A percentile compares a stretch with the other conserved stretches of the same genome.
phyloP scores from a whole-genome alignment of 2,888 invertebrate species.

The Drosophila longiperda region DNA sequence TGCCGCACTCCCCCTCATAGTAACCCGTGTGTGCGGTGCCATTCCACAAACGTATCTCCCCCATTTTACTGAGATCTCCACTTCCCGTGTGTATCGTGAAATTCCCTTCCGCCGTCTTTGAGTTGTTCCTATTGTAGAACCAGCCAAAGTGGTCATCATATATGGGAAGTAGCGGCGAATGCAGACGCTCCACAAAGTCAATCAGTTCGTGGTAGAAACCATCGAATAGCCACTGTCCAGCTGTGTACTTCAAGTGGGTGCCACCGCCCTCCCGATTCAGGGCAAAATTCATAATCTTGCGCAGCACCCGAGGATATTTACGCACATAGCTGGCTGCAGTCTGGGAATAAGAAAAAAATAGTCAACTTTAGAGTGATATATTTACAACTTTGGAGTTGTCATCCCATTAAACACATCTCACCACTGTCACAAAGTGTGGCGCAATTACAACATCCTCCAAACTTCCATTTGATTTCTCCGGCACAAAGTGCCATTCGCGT shows the following conservation, averaged over 20 bases:
- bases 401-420: constrained; percentile 82
- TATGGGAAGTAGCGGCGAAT: constrained; percentile 84
- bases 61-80: constrained; percentile 88
- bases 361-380: not conserved
- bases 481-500: constrained; percentile 90
- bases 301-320: constrained; percentile 82
- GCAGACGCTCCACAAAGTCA: constrained; percentile 86
- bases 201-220: constrained; percentile 92
- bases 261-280: constrained; percentile 86
- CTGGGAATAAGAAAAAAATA: constrained; percentile 84
- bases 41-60: constrained; percentile 90
- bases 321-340: constrained; percentile 87
- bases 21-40: constrained; percentile 86
- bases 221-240: constrained; percentile 89
- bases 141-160: constrained; percentile 92
- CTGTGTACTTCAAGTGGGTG: constrained; percentile 87
- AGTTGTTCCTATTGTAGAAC: constrained; percentile 91
- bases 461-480: constrained; percentile 88
- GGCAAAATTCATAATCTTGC: constrained; percentile 86
- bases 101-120: constrained; percentile 89
- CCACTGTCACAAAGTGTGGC: constrained; percentile 90
- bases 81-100: constrained; percentile 91
- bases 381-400: not conserved
- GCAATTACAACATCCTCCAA: constrained; percentile 89
- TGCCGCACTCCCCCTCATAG: constrained; percentile 88